These are phyloP conservation scores for Drosophila guanche DNA, from an alignment of 1,140 invertebrate species.

Conservation along the genomic window DNA sequence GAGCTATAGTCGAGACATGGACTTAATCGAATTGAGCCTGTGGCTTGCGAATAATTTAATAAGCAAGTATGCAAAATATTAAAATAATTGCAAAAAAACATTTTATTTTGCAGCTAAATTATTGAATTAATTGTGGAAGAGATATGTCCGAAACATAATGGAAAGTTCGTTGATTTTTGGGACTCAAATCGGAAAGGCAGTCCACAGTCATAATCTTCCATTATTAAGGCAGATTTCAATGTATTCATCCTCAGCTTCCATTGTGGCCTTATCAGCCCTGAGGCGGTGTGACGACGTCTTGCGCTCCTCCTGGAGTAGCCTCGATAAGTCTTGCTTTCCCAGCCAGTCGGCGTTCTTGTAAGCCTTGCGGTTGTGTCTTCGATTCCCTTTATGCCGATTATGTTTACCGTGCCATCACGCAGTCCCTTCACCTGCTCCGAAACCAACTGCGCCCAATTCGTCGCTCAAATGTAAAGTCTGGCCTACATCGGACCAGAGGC, in stretches of 20 bases:
- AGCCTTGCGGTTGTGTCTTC: constrained; percentile 36
- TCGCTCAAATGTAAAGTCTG: constrained; percentile 57
- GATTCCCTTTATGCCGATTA: constrained; percentile 42
- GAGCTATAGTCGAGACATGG: constrained; percentile 17
- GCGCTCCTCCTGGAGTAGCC: constrained; percentile 17
- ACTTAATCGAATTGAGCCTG: constrained; percentile 31
- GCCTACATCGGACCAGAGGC: constrained; percentile 56
- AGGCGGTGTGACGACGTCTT: constrained; percentile 19
- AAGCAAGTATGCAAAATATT: too few species aligned
- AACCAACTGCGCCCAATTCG: constrained; percentile 52
- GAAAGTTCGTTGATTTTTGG: too few species aligned
- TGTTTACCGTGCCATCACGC: constrained; percentile 24
- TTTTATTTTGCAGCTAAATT: too few species aligned
- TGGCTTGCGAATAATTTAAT: too few species aligned
- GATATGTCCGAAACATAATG: too few species aligned
- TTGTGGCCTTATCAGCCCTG: too few species aligned
- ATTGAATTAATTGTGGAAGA: too few species aligned
- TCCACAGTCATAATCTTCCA: too few species aligned
- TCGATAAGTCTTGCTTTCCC: constrained; percentile 26
- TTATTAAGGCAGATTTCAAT: too few species aligned
- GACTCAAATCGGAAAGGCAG: too few species aligned
- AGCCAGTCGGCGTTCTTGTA: constrained; percentile 26
- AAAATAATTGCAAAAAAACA: too few species aligned
- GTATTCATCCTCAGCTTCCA: too few species aligned
- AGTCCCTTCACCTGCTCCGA: constrained; percentile 46